A percentile compares a stretch with the other conserved stretches of the same genome.
phyloP scores from a whole-genome alignment of 2,113 vertebrate genomes.

The Bombycilla garrulus region DNA sequence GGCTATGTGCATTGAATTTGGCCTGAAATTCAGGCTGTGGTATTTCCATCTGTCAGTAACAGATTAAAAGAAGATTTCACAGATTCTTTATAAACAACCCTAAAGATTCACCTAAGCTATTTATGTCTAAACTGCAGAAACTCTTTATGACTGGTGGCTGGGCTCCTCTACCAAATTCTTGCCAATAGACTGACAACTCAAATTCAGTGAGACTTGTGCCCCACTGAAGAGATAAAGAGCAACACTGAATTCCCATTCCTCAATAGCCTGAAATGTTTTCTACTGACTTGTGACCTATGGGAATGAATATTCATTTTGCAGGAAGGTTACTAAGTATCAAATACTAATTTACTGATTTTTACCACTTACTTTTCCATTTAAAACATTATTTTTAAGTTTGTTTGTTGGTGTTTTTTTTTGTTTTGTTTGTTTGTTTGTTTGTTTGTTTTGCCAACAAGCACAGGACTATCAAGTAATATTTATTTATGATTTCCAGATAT shows the following conservation, averaged over 20 bases:
- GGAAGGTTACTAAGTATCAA: not conserved
- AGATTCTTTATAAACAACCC: conserved; percentile 3
- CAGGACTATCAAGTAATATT: not conserved
- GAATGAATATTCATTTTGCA: not conserved
- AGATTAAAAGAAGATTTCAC: conserved; percentile 40
- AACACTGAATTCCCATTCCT: not conserved
- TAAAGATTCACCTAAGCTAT: conserved; percentile 32
- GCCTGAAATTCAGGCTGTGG: not conserved
- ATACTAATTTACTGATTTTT: not conserved
- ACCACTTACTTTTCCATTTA: not conserved
- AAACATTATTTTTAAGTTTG: not conserved
- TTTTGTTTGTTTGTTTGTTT: not conserved
- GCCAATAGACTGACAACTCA: not conserved
- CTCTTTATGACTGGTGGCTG: not conserved
- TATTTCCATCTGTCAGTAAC: conserved; percentile 55
- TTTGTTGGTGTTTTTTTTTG: too few relatives aligned
- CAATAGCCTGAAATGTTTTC: not conserved
- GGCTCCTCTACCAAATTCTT: conserved; percentile 9
- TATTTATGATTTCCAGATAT: not conserved
- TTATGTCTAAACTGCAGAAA: conserved; percentile 39
- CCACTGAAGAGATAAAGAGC: not conserved
- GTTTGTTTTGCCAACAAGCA: not conserved
- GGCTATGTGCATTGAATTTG: not conserved
- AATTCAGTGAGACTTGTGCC: not conserved
- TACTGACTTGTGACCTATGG: not conserved